Percentiles rank a stretch among this genome's conserved stretches.
phyloP scores from a whole-genome alignment of 92 coral and sea anemone genomes.

The Epizoanthus rinbou region DNA sequence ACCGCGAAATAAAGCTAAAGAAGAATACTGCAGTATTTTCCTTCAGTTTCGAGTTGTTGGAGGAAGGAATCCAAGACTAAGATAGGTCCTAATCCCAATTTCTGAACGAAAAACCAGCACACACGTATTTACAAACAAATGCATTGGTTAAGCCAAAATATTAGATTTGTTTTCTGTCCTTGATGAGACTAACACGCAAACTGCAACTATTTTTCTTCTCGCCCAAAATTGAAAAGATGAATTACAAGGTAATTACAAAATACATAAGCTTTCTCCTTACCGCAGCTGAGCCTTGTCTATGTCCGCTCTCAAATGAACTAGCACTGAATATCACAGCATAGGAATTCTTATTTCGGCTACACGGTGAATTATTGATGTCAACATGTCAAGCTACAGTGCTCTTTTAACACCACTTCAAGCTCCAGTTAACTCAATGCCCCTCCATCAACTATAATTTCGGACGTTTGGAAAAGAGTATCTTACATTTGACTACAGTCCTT shows the following conservation, averaged over 20 bases:
- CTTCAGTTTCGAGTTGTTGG: too few species aligned
- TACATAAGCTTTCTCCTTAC: constrained; percentile 5
- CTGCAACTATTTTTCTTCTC: neutral
- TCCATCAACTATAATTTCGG: neutral
- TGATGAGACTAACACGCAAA: neutral
- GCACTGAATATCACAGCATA: constrained; percentile 6
- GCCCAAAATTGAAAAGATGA: neutral
- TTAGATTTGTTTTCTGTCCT: neutral
- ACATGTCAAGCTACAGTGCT: constrained; percentile 21
- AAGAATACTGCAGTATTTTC: neutral
- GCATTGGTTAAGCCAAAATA: neutral
- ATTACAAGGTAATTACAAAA: too few species aligned
- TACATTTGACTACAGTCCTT: too few species aligned
- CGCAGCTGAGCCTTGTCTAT: constrained; percentile 16
- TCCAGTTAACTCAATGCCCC: neutral
- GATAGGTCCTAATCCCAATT: neutral
- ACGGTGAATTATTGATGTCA: constrained; percentile 12
- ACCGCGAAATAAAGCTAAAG: too few species aligned
- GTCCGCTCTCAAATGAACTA: constrained; percentile 31
- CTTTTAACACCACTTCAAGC: constrained; percentile 31
- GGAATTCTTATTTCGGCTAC: constrained; percentile 13
- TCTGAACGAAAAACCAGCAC: neutral
- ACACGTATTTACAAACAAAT: constrained; percentile 2
- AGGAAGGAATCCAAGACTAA: neutral
- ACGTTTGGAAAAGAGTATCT: neutral